Evolutionary conservation across 2,797 vertebrate species (phyloP), one percentile per base, ranked within the genome.

Genomic region (Hybognathus amarus): DNA sequence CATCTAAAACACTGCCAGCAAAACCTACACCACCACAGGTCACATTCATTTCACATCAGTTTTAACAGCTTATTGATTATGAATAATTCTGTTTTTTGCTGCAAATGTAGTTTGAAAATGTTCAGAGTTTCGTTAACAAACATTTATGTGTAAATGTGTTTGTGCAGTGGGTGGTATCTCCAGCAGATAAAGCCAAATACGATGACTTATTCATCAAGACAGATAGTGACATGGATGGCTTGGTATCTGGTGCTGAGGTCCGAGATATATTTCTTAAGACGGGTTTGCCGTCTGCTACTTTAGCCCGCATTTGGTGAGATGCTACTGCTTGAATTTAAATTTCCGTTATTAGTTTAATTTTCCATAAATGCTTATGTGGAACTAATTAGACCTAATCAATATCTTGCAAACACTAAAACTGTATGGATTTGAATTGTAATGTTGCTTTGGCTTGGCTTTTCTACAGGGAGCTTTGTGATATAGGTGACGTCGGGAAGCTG

Each of bases 251-350:
- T 75, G 92, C 96, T 68, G 98, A 99, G 93, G 97, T 97, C 84
- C 95, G 94, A 92, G 97, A 99, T 85, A 96, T 99, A 17, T 99
- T 99, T 90, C 91, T 99, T 76, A 99, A 98, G 91, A 99, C 98
- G 0, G 97, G 98, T 56, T 93, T 99, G 83, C 96, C 97, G 73
- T 97, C 98, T 83, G 90, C 94, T 80, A 95, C 97, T 10, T 94
- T 99, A 3, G 98, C 98, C 73, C 97, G 95, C 71, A 98, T 99
- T 92, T 99, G 98, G 98, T 99, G 93, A 94, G 87, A 38, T 79
- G 20, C 22, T 69, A 40, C 22, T 73, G 6, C 5, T 50, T 54
- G n/a, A 4, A 12, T 69, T 61, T 52, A 20, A 6, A 20, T 38
- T 13, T 59, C 17, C 8, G 6, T 27, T 24, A 59, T 56, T 13